Evolutionary conservation across 2,888 invertebrate species (phyloP).

Genomic region (Drosophila infuscata): DNA sequence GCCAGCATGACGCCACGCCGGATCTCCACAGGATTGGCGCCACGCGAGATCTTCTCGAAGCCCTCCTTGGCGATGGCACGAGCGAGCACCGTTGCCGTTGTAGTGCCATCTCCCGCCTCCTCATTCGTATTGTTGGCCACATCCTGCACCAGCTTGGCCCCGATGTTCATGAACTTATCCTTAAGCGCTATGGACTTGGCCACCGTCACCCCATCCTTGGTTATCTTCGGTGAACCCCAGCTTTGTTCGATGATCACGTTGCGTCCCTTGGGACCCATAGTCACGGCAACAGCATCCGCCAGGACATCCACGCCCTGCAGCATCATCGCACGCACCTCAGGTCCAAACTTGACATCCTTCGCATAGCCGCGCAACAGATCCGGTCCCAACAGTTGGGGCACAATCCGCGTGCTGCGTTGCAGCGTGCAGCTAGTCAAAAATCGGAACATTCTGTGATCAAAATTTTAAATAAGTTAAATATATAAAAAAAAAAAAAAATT

Average conservation of each 20-base stretch:
- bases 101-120: conserved; percentile 99
- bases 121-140: conserved; percentile 99
- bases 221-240: conserved; percentile 99
- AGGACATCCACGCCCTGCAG: conserved; percentile 98
- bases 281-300: conserved; percentile 99
- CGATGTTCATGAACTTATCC: conserved; percentile 99
- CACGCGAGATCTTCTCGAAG: conserved; percentile 98
- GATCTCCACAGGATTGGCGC: conserved; percentile 98
- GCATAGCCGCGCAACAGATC: conserved; percentile 88
- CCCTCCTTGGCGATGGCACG: conserved; percentile 99
- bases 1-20: conserved; percentile 97
- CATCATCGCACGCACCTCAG: conserved; percentile 98
- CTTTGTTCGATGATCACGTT: conserved; percentile 99
- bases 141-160: conserved; percentile 98
- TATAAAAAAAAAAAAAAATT: not conserved
- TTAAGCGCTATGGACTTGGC: conserved; percentile 98
- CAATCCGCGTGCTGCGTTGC: conserved; percentile 85
- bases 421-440: conserved; percentile 72
- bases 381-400: conserved; percentile 49
- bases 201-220: conserved; percentile 99
- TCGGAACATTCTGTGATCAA: conserved; percentile 40
- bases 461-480: not conserved
- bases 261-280: conserved; percentile 99
- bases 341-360: conserved; percentile 98
- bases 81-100: conserved; percentile 98